Conservation (phyloP, 2,888 invertebrate species). For the Cylindroiulus punctatus region DNA sequence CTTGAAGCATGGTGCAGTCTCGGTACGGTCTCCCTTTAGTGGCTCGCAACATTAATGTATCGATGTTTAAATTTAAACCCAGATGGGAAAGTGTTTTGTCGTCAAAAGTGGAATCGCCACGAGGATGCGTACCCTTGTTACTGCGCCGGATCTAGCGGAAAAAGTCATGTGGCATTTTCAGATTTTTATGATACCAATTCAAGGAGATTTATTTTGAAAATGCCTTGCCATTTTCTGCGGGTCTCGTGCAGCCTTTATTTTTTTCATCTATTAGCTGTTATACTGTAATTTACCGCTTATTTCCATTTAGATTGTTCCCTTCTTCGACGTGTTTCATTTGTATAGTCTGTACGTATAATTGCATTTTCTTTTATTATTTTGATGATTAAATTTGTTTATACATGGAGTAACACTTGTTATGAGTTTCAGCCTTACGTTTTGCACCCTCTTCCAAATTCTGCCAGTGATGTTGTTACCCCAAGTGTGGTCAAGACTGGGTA, state of each 20-base stretch:
- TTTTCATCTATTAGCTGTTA: background rate
- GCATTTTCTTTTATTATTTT: background rate
- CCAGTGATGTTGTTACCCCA: no score
- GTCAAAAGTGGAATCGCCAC: background rate
- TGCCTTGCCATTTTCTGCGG: background rate
- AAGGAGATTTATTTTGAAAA: background rate
- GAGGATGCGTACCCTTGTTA: background rate
- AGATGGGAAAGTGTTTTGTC: background rate
- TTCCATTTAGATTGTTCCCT: no score
- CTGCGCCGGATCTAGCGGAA: background rate
- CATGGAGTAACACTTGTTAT: no score
- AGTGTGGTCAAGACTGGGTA: no score
- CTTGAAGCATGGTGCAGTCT: no score
- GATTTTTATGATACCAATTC: background rate
- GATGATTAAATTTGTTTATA: no score
- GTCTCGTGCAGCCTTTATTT: no score
- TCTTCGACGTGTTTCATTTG: slow-evolving; percentile 21
- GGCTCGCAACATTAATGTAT: background rate
- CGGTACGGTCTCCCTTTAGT: no score
- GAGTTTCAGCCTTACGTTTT: no score
- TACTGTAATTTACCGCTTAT: no score
- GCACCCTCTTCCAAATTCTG: background rate
- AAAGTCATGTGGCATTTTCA: background rate
- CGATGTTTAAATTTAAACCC: background rate
- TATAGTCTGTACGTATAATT: slow-evolving; percentile 49